Evolutionary conservation across 2,113 vertebrate species (phyloP), one percentile per base, ranked within the genome.

Genomic region (Cathartes aura): DNA sequence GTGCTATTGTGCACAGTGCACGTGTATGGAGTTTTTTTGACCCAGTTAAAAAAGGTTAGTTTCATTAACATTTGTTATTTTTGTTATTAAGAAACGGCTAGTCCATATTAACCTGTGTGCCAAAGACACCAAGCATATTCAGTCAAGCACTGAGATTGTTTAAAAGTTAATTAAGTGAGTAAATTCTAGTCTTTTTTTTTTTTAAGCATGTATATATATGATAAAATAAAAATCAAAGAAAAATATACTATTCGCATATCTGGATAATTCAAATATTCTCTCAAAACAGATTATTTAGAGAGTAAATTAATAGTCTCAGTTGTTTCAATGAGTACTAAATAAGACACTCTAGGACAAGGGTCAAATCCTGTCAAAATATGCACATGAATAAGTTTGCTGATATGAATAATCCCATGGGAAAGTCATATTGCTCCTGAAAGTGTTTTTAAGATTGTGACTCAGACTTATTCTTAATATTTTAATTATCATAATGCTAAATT

Each of bases 51-150:
- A 94, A 93, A 94, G 78, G 75, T 92, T 96, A 93, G 84, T 94
- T 97, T 97, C 93, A 96, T 97, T 98, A 97, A 95, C 70, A 96
- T 81, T 94, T 96, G 50, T 92, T 96, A 96, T 93, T 97, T 97
- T 92, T 97, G 95, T 71, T 95, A 96, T 84, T 96, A 96, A 81
- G 68, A 96, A 97, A 96, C 80, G 74, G 78, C 87, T 96, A 94
- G 82, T 81, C 96, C 82, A 93, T 90, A 98, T 93, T 97, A 96
- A 96, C 81, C 76, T 94, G 64, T 36, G 56, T 95, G 83, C 96
- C 64, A 97, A 98, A 95, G 82, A 94, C 60, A 97, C 86, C 89
- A 88, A 97, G 79, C 93, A 87, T 94, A 93, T 82, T 96, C 85
- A 98, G 32, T 96, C 95, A 96, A 89, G 96, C 67, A 87, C 82